A percentile compares a stretch with the other conserved stretches of the same genome.
Conservation (phyloP, 1,140 invertebrate genomes). For the Lethocerus indicus region DNA sequence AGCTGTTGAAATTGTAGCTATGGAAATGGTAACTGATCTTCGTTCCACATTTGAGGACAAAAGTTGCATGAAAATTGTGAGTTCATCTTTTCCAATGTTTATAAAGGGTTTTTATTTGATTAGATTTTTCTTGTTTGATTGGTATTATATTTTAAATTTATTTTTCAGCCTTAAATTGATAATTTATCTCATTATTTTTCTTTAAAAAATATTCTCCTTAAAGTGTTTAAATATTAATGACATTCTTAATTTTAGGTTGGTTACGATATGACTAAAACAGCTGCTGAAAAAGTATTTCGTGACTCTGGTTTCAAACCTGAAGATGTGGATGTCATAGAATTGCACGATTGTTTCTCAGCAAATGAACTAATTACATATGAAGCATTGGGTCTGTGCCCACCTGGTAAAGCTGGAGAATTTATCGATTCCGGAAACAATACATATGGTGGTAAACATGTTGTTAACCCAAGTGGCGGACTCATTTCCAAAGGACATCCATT, state of each 20-base stretch:
- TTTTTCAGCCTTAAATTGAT: neutral
- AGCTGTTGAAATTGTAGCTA: constrained; percentile 87
- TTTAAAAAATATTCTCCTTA: neutral
- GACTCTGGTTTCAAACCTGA: constrained; percentile 55
- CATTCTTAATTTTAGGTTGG: constrained; percentile 43
- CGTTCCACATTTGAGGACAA: constrained; percentile 67
- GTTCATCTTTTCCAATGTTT: constrained; percentile 11
- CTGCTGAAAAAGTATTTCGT: constrained; percentile 62
- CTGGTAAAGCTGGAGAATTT: constrained; percentile 80
- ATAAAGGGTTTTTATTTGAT: too few relatives aligned
- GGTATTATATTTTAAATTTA: neutral
- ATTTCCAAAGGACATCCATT: constrained; percentile 98
- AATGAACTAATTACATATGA: constrained; percentile 98
- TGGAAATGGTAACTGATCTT: constrained; percentile 92
- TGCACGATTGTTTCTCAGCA: constrained; percentile 98
- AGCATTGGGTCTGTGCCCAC: constrained; percentile 79
- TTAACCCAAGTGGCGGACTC: constrained; percentile 94
- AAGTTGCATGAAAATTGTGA: constrained; percentile 73
- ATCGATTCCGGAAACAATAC: constrained; percentile 92
- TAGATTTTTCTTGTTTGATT: too few relatives aligned
- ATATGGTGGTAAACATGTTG: constrained; percentile 91
- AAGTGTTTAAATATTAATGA: neutral
- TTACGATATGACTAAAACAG: constrained; percentile 86
- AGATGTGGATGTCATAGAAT: constrained; percentile 90
- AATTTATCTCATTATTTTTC: neutral